Conservation (phyloP, 2,797 vertebrate genomes). For the Onychomys leucogaster region DNA sequence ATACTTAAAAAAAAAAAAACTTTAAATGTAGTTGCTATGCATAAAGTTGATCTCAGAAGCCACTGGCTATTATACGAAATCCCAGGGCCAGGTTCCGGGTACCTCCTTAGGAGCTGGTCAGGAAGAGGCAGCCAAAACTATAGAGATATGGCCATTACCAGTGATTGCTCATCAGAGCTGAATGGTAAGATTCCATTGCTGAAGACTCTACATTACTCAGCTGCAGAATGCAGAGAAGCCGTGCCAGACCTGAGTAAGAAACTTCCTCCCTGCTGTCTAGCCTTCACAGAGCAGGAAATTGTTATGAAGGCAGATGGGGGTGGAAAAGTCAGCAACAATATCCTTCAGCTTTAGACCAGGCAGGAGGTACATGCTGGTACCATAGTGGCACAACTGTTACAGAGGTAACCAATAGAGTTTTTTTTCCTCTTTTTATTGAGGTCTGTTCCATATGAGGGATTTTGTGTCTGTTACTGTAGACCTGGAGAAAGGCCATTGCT, state of each 20-base stretch:
- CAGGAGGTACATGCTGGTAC: neutral
- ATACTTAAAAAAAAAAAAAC: neutral
- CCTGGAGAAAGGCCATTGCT: neutral
- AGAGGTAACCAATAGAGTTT: neutral
- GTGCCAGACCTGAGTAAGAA: neutral
- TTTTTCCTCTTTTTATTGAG: neutral
- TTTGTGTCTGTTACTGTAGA: neutral
- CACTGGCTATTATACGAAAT: neutral
- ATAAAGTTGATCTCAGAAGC: neutral
- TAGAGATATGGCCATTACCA: too few species aligned
- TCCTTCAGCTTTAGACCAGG: neutral
- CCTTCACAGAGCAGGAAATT: neutral
- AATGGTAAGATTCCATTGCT: neutral
- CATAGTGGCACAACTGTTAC: neutral
- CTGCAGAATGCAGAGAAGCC: neutral
- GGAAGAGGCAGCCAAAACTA: neutral
- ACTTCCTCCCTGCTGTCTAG: neutral
- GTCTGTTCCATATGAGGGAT: neutral
- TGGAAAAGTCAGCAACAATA: neutral
- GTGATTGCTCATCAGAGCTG: neutral
- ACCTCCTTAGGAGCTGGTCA: neutral
- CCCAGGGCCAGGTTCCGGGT: neutral
- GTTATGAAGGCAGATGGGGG: neutral
- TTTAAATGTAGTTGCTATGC: neutral
- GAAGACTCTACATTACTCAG: neutral